Conservation (phyloP, 2,113 vertebrate genomes). For the Tretioscincus oriximinensis region DNA sequence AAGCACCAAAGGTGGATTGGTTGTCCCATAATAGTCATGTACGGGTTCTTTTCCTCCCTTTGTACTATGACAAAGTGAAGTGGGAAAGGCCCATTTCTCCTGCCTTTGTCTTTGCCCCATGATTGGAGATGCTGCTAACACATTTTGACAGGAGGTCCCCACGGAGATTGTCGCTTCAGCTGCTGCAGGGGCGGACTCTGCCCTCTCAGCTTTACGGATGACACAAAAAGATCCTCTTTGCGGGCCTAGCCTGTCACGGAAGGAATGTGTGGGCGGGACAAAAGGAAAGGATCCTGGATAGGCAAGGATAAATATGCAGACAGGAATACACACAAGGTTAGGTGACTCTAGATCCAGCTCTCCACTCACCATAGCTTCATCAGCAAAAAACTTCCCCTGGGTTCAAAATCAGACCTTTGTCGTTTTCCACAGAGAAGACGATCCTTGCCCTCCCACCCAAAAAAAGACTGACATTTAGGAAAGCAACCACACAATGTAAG, state of each 20-base stretch:
- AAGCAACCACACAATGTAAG: neutral
- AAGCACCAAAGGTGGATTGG: neutral
- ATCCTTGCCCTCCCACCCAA: neutral
- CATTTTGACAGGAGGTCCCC: neutral
- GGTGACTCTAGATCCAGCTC: neutral
- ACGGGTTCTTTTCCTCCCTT: neutral
- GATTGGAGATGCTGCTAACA: constrained; percentile 6
- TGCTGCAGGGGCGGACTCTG: neutral
- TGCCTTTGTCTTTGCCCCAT: neutral
- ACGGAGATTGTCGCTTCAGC: neutral
- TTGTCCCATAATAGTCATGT: neutral
- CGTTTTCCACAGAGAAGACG: neutral
- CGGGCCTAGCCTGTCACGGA: neutral
- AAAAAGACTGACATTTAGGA: neutral
- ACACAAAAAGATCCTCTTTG: neutral
- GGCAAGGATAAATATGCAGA: neutral
- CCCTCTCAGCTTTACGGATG: neutral
- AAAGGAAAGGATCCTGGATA: neutral
- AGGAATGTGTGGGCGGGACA: neutral
- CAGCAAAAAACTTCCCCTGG: neutral
- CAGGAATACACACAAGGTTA: too few relatives aligned
- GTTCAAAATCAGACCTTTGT: neutral
- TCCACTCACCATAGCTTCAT: neutral
- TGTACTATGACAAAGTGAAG: neutral
- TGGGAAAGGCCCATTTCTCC: neutral